Percentiles rank a stretch among this genome's conserved stretches.
Conservation (phyloP, 2,888 invertebrate genomes). For the Micropterix aruncella region DNA sequence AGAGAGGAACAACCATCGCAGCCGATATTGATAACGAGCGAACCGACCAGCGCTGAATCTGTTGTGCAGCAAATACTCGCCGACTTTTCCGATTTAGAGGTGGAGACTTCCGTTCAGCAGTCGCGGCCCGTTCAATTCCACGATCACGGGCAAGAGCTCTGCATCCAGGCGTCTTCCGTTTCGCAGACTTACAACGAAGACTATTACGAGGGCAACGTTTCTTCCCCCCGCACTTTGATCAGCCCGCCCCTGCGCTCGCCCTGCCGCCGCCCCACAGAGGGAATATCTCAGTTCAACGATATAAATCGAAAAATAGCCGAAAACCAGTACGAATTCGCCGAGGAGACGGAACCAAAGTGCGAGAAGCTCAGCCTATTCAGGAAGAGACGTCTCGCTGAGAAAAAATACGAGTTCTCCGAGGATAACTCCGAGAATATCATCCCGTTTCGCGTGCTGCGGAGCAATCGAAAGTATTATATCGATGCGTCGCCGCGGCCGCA, state of each 20-base stretch:
- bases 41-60: conserved; percentile 21
- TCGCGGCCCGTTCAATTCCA: conserved; percentile 29
- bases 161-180: conserved; percentile 32
- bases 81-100: conserved; percentile 47
- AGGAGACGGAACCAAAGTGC: conserved; percentile 66
- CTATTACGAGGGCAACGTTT: conserved; percentile 34
- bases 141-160: conserved; percentile 33
- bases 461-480: conserved; percentile 36
- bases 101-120: conserved; percentile 31
- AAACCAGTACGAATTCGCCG: conserved; percentile 75
- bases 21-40: conserved; percentile 1
- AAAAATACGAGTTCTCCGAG: conserved; percentile 84
- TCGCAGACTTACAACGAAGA: conserved; percentile 35
- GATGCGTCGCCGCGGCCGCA: conserved; percentile 25
- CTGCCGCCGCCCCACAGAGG: conserved; percentile 31
- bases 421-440: conserved; percentile 55
- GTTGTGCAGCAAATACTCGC: conserved; percentile 45
- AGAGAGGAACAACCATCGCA: conserved; percentile 6
- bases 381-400: conserved; percentile 74
- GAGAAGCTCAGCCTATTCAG: conserved; percentile 79
- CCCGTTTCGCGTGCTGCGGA: conserved; percentile 46
- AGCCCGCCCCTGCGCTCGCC: conserved; percentile 35
- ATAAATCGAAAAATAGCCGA: conserved; percentile 44
- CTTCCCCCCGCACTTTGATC: conserved; percentile 32
- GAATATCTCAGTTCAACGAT: conserved; percentile 38